Evolutionary conservation across 2,888 invertebrate genomes (phyloP).

Genomic region (Rhimphoctona megacephalus): DNA sequence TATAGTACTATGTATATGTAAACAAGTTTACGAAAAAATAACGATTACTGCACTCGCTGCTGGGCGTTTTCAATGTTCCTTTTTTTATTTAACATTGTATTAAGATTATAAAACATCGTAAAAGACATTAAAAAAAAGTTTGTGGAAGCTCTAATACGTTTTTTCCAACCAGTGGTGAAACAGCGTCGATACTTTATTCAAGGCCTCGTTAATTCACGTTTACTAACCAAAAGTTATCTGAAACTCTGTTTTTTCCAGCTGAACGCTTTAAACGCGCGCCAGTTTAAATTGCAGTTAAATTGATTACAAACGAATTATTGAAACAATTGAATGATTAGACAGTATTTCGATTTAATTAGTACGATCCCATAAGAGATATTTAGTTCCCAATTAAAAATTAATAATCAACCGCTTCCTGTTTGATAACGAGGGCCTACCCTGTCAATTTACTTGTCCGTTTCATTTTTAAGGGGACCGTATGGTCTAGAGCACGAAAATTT

Average conservation of each 20-base stretch:
- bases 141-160: not conserved
- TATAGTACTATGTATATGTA: slow-evolving; percentile 17
- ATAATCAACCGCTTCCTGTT: too few species aligned
- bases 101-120: not conserved
- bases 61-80: not conserved
- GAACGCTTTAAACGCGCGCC: not conserved
- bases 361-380: too few species aligned
- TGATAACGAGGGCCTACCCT: too few species aligned
- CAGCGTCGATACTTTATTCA: slow-evolving; percentile 1
- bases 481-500: too few species aligned
- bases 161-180: not conserved
- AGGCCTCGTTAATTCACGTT: not conserved
- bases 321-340: not conserved
- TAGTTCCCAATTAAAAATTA: too few species aligned
- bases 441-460: too few species aligned
- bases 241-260: not conserved
- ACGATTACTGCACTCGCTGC: not conserved
- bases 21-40: slow-evolving; percentile 34
- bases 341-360: not conserved
- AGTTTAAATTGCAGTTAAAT: not conserved
- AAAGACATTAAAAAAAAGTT: not conserved
- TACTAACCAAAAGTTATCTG: not conserved
- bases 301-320: not conserved
- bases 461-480: too few species aligned
- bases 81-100: not conserved